Base-by-base conservation (phyloP, 2,888 invertebrate genomes). In the Oligia latruncula region DNA sequence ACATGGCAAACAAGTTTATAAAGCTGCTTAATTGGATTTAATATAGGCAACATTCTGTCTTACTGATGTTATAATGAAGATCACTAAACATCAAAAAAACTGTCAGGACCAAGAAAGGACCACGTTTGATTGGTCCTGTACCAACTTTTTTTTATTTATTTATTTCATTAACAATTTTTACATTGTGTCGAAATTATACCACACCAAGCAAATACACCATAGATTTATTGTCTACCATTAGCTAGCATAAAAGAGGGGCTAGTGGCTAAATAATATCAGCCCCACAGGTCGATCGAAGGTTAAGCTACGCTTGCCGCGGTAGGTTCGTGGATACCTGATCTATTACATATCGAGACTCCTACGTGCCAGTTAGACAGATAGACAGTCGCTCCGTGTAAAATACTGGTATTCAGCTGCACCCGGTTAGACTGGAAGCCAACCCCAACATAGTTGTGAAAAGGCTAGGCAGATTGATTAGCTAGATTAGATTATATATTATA, bases 1-100 rank as follows among this genome's bases (percentile, higher is more conserved):
- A 74, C 71, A 73, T 74, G 81, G 64, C 23, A 55, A 85, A 64
- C 62, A 58, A 84, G 65, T 71, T 67, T 77, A 35, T 49, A 40
- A 15, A 49, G n/a, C 46, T 52, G 40, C 13, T n/a, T 60, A n/a
- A 74, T 64, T 29, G 20, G 55, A n/a, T 55, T 62, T 13, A 35
- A n/a, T 60, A 66, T 70, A 65, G 17, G 29, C 64, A 76, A n/a
- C 1, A 43, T n/a, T 20, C 2, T n/a, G 40, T 29, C 29, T 70
- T 20, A 52, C 6, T 70, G 20, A 35, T 60, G 4, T 49, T 60
- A 43, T 43, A 75, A 13, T 35, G 35, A 52, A 46, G 5, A 40
- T 4, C 23, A 35, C 5, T 35, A 15, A 46, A 77, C 2, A 9
- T 15, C 6, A 13, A 8, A 4, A 29, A 52, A 35, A 71, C 9